A percentile compares a stretch with the other conserved stretches of the same genome.
phyloP scores from a whole-genome alignment of 2,888 invertebrate species.

The Diadegma fenestrale region DNA sequence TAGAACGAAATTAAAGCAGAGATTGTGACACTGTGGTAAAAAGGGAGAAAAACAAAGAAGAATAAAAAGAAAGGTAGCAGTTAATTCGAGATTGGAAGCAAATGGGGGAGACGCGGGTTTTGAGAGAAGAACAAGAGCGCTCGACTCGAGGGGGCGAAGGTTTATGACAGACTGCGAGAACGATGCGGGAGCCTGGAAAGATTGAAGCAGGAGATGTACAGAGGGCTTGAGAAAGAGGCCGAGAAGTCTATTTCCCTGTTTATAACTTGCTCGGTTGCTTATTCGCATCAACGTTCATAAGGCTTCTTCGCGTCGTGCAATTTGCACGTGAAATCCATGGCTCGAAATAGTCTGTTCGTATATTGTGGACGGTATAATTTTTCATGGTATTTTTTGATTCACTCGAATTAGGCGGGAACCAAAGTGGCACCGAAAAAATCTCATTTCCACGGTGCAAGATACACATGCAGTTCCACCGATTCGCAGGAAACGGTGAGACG shows the following conservation, averaged over 20 bases:
- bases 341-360: not conserved
- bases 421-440: slow-evolving; percentile 34
- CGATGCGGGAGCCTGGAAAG: slow-evolving; percentile 7
- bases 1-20: slow-evolving; percentile 33
- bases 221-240: slow-evolving; percentile 18
- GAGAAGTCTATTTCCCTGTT: slow-evolving; percentile 66
- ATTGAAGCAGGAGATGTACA: not conserved
- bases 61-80: slow-evolving; percentile 1
- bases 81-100: slow-evolving; percentile 35
- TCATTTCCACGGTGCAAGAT: slow-evolving; percentile 37
- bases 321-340: not conserved
- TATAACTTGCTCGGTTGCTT: slow-evolving; percentile 51
- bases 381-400: not conserved
- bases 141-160: slow-evolving; percentile 62
- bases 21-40: slow-evolving; percentile 41
- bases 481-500: not conserved
- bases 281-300: slow-evolving; percentile 8
- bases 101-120: slow-evolving; percentile 27
- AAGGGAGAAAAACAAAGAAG: slow-evolving; percentile 45
- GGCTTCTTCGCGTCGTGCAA: not conserved
- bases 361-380: not conserved
- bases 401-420: slow-evolving; percentile 26
- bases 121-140: slow-evolving; percentile 50
- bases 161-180: slow-evolving; percentile 48
- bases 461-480: not conserved